Evolutionary conservation across 1,140 invertebrate genomes (phyloP), one percentile per base, ranked within the genome.

Genomic region (Branchinecta lindahli): DNA sequence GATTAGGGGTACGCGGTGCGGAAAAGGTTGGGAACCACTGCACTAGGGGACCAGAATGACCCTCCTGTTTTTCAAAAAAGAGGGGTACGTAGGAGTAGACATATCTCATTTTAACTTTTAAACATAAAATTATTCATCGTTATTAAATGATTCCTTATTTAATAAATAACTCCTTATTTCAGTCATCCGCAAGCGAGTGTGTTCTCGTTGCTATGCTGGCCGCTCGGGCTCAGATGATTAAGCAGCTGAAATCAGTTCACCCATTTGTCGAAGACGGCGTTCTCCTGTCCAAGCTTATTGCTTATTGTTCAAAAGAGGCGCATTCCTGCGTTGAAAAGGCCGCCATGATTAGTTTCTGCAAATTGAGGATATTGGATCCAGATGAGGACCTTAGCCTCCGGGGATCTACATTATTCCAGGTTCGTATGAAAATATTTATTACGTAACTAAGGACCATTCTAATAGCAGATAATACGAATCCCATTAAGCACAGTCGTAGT

Each of bases 271-370:
- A 98, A 78, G 96, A 99, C 78, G 94, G 93, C 0, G 85, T 91
- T 44, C 80, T 99, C 65, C 82, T 99, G 33, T 93, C 94, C 12
- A 97, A 96, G 81, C 82, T 99, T 46, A 98, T 99, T 83, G 96
- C 94, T 8, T 92, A 91, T 75, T 92, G 88, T 79, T 91, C 86
- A 61, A 89, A 90, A 76, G 91, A 98, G 83, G 92, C 96, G 44
- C 97, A 99, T 80, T 98, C 94, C n/a, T 98, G 93, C 77, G 95
- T 98, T 8, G 96, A 99, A 81, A 99, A 99, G 79, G 94, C 94
- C 12, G 96, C 95, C 0, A 98, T 98, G 94, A 98, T 99, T 74
- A 90, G 88, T 73, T 96, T 98, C 77, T 95, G 99, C 0, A 99
- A 98, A 78, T 81, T 99, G 70, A 82, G 96, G 71, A 97, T 99